A percentile compares a stretch with the other conserved stretches of the same genome.
Conservation (phyloP, 2,888 invertebrate species). For the Sthenelais limicola region DNA sequence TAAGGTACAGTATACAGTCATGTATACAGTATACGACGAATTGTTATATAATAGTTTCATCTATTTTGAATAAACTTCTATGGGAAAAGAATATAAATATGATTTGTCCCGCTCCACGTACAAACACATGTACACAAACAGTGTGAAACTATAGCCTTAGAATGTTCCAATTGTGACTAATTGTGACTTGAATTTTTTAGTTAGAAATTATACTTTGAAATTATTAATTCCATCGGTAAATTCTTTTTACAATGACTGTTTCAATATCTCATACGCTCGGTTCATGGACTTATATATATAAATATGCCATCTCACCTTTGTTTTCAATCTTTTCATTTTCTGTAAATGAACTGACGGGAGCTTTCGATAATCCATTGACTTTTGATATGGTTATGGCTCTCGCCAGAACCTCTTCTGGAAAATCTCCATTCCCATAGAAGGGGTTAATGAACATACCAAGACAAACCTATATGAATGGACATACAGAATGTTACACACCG, state of each 20-base stretch:
- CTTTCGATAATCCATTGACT: slow-evolving; percentile 43
- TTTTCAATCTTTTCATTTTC: slow-evolving; percentile 58
- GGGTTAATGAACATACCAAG: slow-evolving; percentile 67
- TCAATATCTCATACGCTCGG: not conserved
- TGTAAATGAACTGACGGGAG: slow-evolving; percentile 65
- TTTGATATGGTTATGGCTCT: slow-evolving; percentile 31
- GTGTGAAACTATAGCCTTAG: no score
- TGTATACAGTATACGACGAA: no score
- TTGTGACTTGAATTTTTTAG: no score
- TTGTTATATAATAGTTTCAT: no score
- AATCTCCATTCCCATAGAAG: slow-evolving; percentile 60
- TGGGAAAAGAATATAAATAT: no score
- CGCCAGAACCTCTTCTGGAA: slow-evolving; percentile 46
- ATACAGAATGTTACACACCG: no score
- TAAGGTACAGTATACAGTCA: no score
- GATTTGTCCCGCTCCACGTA: no score
- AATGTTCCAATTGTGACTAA: no score
- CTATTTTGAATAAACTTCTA: no score
- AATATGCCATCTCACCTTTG: slow-evolving; percentile 59
- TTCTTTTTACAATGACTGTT: not conserved
- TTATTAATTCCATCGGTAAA: not conserved
- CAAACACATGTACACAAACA: no score
- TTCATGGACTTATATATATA: not conserved
- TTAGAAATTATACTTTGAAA: not conserved
- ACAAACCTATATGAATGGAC: no score